A percentile compares a stretch with the other conserved stretches of the same genome.
These are phyloP conservation scores for Pristionchus exspectatus DNA, from an alignment of 2,888 invertebrate species.

Conservation along the genomic window DNA sequence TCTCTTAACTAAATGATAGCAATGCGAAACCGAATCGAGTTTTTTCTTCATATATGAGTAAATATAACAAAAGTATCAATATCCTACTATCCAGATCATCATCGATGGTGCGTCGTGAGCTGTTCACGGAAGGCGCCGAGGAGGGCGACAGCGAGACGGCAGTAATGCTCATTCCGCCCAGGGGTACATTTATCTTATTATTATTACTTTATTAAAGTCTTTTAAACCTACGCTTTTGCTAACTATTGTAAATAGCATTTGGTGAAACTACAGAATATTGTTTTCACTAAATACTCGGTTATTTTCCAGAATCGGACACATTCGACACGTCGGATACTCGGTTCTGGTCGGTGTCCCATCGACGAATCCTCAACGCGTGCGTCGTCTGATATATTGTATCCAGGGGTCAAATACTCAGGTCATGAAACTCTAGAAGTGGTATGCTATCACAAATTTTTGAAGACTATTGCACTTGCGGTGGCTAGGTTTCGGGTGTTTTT, in stretches of 20 bases:
- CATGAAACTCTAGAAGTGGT: no score
- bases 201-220: background rate
- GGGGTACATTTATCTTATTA: background rate
- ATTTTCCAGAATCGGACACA: constrained; percentile 21
- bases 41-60: background rate
- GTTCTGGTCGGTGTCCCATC: constrained; percentile 47
- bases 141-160: constrained; percentile 51
- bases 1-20: no score
- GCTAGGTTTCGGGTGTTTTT: no score
- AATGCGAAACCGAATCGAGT: no score
- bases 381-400: background rate
- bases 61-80: background rate
- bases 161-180: constrained; percentile 46
- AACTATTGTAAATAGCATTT: no score
- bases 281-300: background rate
- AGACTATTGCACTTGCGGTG: no score
- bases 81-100: background rate
- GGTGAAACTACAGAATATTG: no score
- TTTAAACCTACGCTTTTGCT: background rate
- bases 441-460: no score
- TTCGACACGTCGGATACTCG: constrained; percentile 46
- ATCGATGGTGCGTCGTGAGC: constrained; percentile 50
- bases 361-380: constrained; percentile 34
- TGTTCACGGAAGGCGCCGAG: constrained; percentile 51
- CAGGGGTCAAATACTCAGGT: no score